These are phyloP conservation scores for Ceratotherium simum DNA, from an alignment of 2,113 vertebrate genomes.

Conservation along the genomic window DNA sequence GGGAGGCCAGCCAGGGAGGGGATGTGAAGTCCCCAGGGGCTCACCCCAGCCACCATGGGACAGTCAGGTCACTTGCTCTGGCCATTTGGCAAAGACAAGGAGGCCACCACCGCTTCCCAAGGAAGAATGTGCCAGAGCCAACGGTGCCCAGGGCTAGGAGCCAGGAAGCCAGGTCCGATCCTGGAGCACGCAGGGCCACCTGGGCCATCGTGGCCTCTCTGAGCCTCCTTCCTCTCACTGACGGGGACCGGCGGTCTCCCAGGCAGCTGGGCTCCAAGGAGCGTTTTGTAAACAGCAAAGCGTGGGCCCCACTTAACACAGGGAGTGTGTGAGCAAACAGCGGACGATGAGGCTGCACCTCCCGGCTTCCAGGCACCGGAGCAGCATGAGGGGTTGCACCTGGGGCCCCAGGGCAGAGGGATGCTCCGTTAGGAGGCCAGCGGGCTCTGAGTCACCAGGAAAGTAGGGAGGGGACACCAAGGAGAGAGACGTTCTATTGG, in stretches of 20 bases:
- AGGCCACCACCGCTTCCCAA: background rate
- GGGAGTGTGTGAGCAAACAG: no score
- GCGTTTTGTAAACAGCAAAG: background rate
- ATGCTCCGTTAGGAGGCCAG: background rate
- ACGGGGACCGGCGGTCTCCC: fast-evolving
- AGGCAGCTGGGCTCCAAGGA: background rate
- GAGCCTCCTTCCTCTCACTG: fast-evolving
- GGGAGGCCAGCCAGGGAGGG: background rate
- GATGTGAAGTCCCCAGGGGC: background rate
- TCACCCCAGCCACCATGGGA: background rate
- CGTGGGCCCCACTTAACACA: fast-evolving
- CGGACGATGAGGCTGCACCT: fast-evolving
- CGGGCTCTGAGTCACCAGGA: background rate
- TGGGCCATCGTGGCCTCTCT: background rate
- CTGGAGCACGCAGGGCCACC: background rate
- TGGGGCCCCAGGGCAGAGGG: background rate
- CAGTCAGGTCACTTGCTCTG: background rate
- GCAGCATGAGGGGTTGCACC: fast-evolving
- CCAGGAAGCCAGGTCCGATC: background rate
- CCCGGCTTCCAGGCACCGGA: fast-evolving
- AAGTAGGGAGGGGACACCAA: background rate
- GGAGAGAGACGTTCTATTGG: background rate
- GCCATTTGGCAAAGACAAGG: background rate
- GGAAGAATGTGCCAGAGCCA: background rate
- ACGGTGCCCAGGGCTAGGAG: no score